Conservation (phyloP, 37 sponge, comb jelly and placozoan genomes). For the Bolinopsis microptera region DNA sequence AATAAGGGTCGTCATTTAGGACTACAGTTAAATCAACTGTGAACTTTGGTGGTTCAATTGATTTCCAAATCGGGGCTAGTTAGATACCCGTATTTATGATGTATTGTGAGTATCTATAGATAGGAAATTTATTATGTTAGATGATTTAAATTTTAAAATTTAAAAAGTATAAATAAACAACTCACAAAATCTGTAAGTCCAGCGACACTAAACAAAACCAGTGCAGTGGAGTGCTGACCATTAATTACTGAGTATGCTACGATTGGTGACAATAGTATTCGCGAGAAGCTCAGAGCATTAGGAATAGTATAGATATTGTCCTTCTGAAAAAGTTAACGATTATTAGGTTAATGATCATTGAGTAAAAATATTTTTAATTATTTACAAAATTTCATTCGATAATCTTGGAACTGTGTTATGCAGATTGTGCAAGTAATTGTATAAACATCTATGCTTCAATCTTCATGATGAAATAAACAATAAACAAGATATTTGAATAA, state of each 20-base stretch:
- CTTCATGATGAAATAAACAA: no score
- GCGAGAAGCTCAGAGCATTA: slow-evolving; percentile 38
- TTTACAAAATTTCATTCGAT: no score
- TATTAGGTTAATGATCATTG: no score
- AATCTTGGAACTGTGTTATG: no score
- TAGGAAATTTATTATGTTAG: no score
- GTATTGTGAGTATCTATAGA: no score
- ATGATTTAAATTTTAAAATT: no score
- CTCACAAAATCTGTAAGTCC: slow-evolving; percentile 65
- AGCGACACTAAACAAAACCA: slow-evolving; percentile 42
- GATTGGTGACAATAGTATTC: slow-evolving; percentile 58
- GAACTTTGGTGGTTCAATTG: background rate
- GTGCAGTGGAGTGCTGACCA: background rate
- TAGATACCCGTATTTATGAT: background rate
- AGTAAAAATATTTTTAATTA: no score
- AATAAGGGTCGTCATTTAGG: background rate
- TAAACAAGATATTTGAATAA: no score
- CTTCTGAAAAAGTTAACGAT: slow-evolving; percentile 57
- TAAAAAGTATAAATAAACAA: background rate
- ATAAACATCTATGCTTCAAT: no score
- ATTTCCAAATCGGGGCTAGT: background rate
- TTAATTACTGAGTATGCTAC: slow-evolving; percentile 23
- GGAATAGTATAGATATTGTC: slow-evolving; percentile 65
- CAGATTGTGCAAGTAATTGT: no score
- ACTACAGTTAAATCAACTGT: background rate